These are phyloP conservation scores for Eurystomus glaucurus DNA, from an alignment of 2,797 vertebrate genomes.

Conservation along the genomic window DNA sequence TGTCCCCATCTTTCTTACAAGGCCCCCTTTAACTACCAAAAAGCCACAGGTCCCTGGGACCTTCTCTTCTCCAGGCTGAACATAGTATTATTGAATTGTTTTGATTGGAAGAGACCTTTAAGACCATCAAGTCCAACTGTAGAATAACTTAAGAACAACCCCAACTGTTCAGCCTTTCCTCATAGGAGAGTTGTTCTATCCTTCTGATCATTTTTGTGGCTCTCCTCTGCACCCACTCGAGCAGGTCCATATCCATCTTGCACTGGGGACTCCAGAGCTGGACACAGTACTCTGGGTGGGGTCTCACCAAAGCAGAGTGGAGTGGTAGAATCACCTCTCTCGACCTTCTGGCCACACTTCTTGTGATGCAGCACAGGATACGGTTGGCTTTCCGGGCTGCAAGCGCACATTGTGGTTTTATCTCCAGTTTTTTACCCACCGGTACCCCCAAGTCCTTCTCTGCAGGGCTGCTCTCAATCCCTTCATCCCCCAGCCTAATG, in stretches of 20 bases:
- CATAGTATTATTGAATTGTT: too few relatives aligned
- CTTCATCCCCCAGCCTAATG: background rate
- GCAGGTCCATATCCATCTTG: background rate
- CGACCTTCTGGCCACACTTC: fast-evolving
- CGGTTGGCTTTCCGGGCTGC: fast-evolving
- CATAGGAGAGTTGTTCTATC: fast-evolving
- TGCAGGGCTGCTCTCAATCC: background rate
- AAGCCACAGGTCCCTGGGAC: fast-evolving
- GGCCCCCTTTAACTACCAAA: background rate
- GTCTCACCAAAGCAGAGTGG: background rate
- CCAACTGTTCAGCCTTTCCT: background rate
- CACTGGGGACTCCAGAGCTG: background rate
- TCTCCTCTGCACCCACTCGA: fast-evolving
- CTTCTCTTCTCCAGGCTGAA: background rate
- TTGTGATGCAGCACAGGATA: background rate
- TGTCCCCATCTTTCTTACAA: background rate
- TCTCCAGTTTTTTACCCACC: background rate
- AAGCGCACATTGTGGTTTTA: fast-evolving
- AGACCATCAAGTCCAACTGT: too few relatives aligned
- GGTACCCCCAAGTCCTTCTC: background rate
- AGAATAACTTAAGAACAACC: background rate
- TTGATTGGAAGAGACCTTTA: too few relatives aligned
- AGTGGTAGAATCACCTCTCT: background rate
- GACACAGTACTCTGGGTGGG: fast-evolving
- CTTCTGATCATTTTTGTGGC: fast-evolving